Conservation (phyloP, 2,797 vertebrate species). For the Tokudaia tokunoshimensis region DNA sequence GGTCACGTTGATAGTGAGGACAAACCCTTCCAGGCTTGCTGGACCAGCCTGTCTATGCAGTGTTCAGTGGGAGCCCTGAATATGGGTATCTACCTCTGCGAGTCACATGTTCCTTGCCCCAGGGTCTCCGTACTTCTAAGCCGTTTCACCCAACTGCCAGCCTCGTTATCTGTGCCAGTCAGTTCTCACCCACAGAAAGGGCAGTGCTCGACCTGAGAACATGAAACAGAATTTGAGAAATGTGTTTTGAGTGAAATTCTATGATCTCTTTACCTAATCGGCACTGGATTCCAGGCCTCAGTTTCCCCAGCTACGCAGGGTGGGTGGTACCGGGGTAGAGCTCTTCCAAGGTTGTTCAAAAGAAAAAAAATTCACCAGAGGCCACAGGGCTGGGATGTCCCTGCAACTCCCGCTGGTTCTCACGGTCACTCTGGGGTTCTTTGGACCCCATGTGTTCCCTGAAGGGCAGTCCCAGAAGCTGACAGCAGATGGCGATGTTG, state of each 20-base stretch:
- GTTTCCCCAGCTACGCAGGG: not conserved
- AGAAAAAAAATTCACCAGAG: not conserved
- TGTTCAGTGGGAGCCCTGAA: not conserved
- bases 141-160: too few relatives aligned
- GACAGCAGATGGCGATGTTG: slow-evolving; percentile 81
- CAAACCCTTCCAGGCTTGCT: not conserved
- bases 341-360: not conserved
- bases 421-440: not conserved
- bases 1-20: not conserved
- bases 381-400: fast-evolving
- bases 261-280: not conserved
- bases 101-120: fast-evolving
- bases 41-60: not conserved
- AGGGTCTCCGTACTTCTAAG: fast-evolving
- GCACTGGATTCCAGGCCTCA: not conserved
- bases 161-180: not conserved
- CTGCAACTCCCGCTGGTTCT: not conserved
- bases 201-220: not conserved
- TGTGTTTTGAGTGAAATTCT: not conserved
- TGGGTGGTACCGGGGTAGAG: not conserved
- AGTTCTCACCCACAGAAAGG: fast-evolving
- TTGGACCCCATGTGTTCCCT: fast-evolving
- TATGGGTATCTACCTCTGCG: not conserved
- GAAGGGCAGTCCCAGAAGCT: not conserved
- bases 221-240: not conserved